phyloP scores from a whole-genome alignment of 2,888 invertebrate genomes.

The Leucozona laternaria region DNA sequence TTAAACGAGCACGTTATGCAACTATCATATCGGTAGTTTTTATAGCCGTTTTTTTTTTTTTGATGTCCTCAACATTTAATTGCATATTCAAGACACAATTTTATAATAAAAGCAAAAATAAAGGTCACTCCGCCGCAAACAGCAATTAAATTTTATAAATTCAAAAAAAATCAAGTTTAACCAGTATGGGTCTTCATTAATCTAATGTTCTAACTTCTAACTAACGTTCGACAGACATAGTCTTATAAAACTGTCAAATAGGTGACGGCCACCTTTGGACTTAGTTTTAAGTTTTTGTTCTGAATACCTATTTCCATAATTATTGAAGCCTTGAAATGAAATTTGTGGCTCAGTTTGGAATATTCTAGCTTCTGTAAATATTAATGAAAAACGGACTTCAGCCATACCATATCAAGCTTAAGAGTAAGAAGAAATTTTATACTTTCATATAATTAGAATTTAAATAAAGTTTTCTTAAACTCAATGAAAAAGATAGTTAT shows the following conservation, averaged over 20 bases:
- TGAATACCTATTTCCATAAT: too few relatives aligned
- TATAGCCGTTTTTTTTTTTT: background rate
- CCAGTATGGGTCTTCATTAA: background rate
- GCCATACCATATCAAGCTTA: too few relatives aligned
- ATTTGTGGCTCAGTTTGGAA: too few relatives aligned
- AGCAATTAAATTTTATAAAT: background rate
- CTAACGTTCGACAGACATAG: background rate
- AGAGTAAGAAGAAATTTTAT: too few relatives aligned
- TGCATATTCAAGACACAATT: background rate
- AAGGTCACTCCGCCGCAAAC: background rate
- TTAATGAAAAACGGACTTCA: too few relatives aligned
- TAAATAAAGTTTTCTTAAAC: too few relatives aligned
- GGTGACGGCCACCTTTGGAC: background rate
- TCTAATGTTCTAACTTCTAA: constrained; percentile 9
- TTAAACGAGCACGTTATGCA: background rate
- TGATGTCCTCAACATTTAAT: constrained; percentile 1
- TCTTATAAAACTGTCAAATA: background rate
- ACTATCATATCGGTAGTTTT: background rate
- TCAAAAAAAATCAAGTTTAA: constrained; percentile 12
- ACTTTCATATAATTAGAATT: too few relatives aligned
- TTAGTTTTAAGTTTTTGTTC: background rate
- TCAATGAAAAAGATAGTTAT: too few relatives aligned
- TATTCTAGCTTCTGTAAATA: too few relatives aligned
- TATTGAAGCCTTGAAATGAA: too few relatives aligned
- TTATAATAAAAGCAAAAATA: background rate